Percentiles rank a stretch among this genome's conserved stretches.
Conservation (phyloP, 2,888 invertebrate species). For the Dichetophora obliterata region DNA sequence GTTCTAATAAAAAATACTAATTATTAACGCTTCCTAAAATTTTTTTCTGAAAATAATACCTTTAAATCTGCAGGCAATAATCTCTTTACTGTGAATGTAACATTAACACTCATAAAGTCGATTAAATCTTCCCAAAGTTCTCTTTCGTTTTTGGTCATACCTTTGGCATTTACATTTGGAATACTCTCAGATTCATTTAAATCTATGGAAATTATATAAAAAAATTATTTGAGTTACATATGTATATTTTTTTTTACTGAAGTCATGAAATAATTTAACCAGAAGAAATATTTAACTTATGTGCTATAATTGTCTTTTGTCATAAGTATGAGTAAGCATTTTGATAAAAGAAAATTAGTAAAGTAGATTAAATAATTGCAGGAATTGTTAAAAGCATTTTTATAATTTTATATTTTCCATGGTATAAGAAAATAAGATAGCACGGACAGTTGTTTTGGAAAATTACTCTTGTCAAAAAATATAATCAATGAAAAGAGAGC, state of each 20-base stretch:
- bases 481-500: too few species aligned
- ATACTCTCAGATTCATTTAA: constrained; percentile 61
- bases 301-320: too few species aligned
- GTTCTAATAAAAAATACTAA: constrained; percentile 64
- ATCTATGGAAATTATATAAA: constrained; percentile 25
- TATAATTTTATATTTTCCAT: too few species aligned
- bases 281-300: neutral
- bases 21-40: neutral
- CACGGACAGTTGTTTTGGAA: too few species aligned
- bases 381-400: too few species aligned
- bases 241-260: too few species aligned
- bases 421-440: too few species aligned
- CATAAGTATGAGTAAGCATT: too few species aligned
- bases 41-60: constrained; percentile 38
- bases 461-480: too few species aligned
- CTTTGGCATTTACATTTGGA: constrained; percentile 26
- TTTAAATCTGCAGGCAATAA: constrained; percentile 89
- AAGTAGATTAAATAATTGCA: too few species aligned
- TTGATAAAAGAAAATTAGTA: too few species aligned
- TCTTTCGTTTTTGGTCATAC: constrained; percentile 51
- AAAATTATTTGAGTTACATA: neutral
- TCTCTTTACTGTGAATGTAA: constrained; percentile 85
- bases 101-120: constrained; percentile 80
- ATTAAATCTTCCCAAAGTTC: constrained; percentile 79
- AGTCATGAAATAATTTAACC: too few species aligned